Evolutionary conservation across 2,797 vertebrate species (phyloP).

Genomic region (Anolis apletophallus): DNA sequence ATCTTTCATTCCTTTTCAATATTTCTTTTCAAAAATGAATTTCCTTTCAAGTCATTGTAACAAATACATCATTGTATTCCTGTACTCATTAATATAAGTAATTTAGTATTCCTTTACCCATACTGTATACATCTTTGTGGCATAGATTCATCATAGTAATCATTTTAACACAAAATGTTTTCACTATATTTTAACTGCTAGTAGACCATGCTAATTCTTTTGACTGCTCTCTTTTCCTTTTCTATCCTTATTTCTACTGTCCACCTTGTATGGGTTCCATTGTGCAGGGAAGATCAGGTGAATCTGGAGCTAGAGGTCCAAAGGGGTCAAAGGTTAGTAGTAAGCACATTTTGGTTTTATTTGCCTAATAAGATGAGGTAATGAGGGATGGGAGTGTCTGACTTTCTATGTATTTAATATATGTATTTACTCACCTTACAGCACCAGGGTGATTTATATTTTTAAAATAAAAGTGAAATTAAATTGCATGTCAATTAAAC

Average conservation of each 20-base stretch:
- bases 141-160: conserved; percentile 1
- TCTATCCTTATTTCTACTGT: conserved; percentile 61
- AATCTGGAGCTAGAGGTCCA: conserved; percentile 88
- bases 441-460: background rate
- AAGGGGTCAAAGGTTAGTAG: conserved; percentile 96
- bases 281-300: conserved; percentile 91
- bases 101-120: conserved; percentile 15
- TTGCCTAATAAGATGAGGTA: background rate
- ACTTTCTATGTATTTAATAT: background rate
- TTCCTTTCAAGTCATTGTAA: conserved; percentile 3
- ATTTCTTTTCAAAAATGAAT: background rate
- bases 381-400: background rate
- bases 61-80: background rate
- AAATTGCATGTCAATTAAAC: too few species aligned
- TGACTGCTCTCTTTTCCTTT: conserved; percentile 56
- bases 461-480: too few species aligned
- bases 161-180: conserved; percentile 55
- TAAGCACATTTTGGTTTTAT: conserved; percentile 34
- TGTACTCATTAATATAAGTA: conserved; percentile 33
- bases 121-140: background rate
- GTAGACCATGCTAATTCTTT: conserved; percentile 65
- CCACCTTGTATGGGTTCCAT: conserved; percentile 57
- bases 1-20: background rate
- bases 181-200: conserved; percentile 49
- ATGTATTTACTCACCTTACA: background rate